Conservation (phyloP, 2,888 invertebrate genomes). For the Spicauda simplicius region DNA sequence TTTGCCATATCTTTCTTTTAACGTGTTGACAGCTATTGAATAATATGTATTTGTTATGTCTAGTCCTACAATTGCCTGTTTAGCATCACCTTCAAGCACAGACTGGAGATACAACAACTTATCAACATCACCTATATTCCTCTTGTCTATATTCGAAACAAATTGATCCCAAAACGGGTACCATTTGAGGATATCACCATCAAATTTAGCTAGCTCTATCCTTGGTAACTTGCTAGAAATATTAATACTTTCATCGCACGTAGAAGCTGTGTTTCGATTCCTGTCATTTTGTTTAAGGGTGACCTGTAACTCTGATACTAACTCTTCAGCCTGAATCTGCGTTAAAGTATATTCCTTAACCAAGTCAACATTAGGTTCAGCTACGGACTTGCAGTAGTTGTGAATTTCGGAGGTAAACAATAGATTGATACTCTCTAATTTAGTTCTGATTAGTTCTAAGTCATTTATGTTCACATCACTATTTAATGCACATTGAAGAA, state of each 20-base stretch:
- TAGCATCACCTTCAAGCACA: constrained; percentile 40
- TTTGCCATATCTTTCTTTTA: constrained; percentile 40
- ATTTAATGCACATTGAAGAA: background rate
- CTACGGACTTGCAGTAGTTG: background rate
- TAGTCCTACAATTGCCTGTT: constrained; percentile 39
- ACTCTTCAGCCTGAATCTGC: constrained; percentile 11
- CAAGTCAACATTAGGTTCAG: background rate
- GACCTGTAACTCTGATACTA: constrained; percentile 1
- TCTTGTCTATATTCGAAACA: constrained; percentile 39
- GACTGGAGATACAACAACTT: constrained; percentile 45
- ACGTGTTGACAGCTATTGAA: constrained; percentile 38
- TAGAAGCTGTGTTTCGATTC: background rate
- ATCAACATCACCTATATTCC: constrained; percentile 42
- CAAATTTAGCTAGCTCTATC: constrained; percentile 40
- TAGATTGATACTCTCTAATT: background rate
- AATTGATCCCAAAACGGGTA: constrained; percentile 47
- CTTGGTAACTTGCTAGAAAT: constrained; percentile 36
- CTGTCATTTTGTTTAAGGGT: background rate
- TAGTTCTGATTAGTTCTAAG: background rate
- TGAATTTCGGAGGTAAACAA: background rate
- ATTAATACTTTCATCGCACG: constrained; percentile 7
- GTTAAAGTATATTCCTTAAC: background rate
- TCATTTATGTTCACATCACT: background rate
- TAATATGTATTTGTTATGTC: constrained; percentile 43
- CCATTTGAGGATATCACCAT: constrained; percentile 44